Conservation (phyloP, 2,113 vertebrate genomes). For the Odocoileus virginianus region DNA sequence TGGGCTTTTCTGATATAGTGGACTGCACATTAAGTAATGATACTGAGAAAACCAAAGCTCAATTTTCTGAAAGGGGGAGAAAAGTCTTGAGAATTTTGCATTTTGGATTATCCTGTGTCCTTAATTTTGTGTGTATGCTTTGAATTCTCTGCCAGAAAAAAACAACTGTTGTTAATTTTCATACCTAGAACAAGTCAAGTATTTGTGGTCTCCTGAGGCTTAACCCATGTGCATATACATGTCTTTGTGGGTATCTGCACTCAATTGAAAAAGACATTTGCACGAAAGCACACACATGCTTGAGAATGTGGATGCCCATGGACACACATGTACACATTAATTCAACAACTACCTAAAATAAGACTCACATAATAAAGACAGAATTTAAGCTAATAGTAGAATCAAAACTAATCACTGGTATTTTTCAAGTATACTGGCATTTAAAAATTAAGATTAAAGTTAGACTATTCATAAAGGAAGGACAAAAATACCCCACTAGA, state of each 20-base stretch:
- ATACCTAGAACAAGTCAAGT: not conserved
- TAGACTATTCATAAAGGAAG: not conserved
- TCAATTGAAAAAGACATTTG: not conserved
- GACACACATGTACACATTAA: not conserved
- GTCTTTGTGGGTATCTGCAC: not conserved
- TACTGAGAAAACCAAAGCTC: not conserved
- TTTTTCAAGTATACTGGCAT: not conserved
- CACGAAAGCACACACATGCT: not conserved
- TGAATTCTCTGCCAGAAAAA: not conserved
- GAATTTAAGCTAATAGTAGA: not conserved
- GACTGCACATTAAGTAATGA: not conserved
- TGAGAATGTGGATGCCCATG: not conserved
- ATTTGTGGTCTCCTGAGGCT: not conserved
- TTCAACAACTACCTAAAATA: not conserved
- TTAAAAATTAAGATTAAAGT: not conserved
- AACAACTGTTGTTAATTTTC: not conserved
- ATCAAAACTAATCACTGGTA: not conserved
- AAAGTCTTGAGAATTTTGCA: not conserved
- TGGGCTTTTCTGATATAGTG: not conserved
- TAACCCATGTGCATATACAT: not conserved
- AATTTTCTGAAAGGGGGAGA: not conserved
- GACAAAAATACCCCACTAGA: not conserved
- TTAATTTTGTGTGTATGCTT: not conserved
- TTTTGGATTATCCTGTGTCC: not conserved
- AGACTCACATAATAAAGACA: not conserved